Evolutionary conservation across 1,140 invertebrate genomes (phyloP).

Genomic region (Brachionus sp.): DNA sequence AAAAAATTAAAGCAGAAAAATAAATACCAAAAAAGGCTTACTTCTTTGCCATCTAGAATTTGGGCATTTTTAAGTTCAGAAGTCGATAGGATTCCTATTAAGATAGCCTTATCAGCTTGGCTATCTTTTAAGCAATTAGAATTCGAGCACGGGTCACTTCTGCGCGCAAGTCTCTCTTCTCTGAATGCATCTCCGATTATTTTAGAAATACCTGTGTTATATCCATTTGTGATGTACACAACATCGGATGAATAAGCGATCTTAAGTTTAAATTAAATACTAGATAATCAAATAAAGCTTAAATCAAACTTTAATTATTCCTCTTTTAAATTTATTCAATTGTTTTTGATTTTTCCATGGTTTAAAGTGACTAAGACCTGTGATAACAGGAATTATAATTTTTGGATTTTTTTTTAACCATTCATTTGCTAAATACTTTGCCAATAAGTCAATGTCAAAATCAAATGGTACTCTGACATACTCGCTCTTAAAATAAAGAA

Average conservation of each 20-base stretch:
- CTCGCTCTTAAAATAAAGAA: not conserved
- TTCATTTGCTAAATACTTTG: not conserved
- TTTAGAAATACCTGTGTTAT: conserved; percentile 17
- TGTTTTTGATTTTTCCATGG: conserved; percentile 36
- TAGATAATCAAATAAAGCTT: not conserved
- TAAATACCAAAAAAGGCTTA: not conserved
- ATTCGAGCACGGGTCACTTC: not conserved
- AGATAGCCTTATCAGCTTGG: not conserved
- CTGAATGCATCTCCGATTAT: conserved; percentile 35
- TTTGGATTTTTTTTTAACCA: conserved; percentile 28
- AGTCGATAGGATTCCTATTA: conserved; percentile 22
- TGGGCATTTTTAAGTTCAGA: conserved; percentile 4
- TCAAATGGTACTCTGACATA: not conserved
- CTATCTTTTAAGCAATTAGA: not conserved
- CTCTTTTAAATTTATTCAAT: conserved; percentile 17
- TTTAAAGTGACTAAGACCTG: conserved; percentile 20
- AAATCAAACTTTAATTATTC: not conserved
- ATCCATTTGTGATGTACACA: conserved; percentile 19
- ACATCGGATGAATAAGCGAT: conserved; percentile 25
- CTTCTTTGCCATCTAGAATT: not conserved
- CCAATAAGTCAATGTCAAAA: not conserved
- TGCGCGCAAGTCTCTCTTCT: not conserved
- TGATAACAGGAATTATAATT: conserved; percentile 18
- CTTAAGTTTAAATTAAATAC: not conserved
- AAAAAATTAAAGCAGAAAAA: no score